Evolutionary conservation across 2,888 invertebrate species (phyloP), one percentile per base, ranked within the genome.

Genomic region (Synanthedon vespiformis): DNA sequence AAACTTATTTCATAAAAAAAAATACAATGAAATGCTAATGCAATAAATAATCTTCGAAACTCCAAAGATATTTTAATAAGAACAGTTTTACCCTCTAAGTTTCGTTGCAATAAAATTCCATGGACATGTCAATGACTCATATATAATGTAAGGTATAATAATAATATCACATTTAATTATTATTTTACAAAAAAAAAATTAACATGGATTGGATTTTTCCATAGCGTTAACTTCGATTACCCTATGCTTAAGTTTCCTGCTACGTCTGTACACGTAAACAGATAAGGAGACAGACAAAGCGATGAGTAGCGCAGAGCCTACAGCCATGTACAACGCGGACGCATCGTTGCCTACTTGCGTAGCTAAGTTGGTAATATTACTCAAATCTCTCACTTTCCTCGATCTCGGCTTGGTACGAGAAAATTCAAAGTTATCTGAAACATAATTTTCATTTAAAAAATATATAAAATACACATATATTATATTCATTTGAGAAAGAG

Each of bases 351-450:
- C 65, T 1, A 66, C 57, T 49, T 71, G 61, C 1, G 61, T 50
- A 5, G 55, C 40, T 3, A 63, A 56, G 34, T 65, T 62, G 18
- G 59, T 59, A 2, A 64, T 51, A 47, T 62, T 61, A 57, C 72
- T 74, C 0, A 81, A 58, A 52, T 84, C 84, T 69, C 86, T 73
- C 1, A 56, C 66, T 22, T 72, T 74, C 58, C 86, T 77, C n/a
- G 76, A 68, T 50, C 74, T 73, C 1, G 85, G 79, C 52, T 75
- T 67, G 1, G 80, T 82, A 55, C 77, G 69, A 10, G 75, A 64
- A 50, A 74, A 84, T 54, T 85, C 82, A 55, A 84, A 80, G 52
- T 72, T 71, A 65, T 80, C 88, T 88, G 77, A 49, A 77, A 81
- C 53, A 54, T 54, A 51, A 50, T 10, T 8, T 18, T 3, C 18